These are phyloP conservation scores for Empis stercorea DNA, from an alignment of 2,888 invertebrate species.

Conservation along the genomic window DNA sequence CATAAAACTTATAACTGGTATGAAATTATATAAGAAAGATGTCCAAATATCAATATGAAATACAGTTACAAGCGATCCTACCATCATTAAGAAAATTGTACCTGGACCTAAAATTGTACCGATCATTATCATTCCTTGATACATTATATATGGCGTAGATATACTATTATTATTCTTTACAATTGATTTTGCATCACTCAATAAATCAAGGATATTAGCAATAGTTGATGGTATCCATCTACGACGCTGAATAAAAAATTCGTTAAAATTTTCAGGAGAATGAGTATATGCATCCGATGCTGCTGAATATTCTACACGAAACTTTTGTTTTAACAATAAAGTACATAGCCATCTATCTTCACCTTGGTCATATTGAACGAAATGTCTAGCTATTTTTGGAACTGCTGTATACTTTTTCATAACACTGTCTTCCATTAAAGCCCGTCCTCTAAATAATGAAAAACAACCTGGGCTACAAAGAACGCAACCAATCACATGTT, in stretches of 20 bases:
- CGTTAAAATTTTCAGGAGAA: conserved; percentile 81
- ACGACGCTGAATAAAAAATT: conserved; percentile 88
- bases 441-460: conserved; percentile 76
- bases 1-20: conserved; percentile 54
- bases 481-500: conserved; percentile 80
- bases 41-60: conserved; percentile 56
- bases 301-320: conserved; percentile 86
- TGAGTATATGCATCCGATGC: conserved; percentile 92
- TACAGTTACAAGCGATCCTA: conserved; percentile 62
- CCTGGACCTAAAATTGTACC: conserved; percentile 61
- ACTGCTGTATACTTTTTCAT: conserved; percentile 78
- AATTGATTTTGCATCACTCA: conserved; percentile 63
- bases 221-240: conserved; percentile 95
- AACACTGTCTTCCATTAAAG: conserved; percentile 81
- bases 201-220: conserved; percentile 84
- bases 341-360: conserved; percentile 96
- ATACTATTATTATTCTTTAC: conserved; percentile 80
- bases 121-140: conserved; percentile 58
- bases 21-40: conserved; percentile 51
- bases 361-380: conserved; percentile 90
- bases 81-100: conserved; percentile 65
- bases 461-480: conserved; percentile 88
- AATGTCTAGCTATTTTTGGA: conserved; percentile 66
- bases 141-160: conserved; percentile 63
- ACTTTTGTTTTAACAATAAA: conserved; percentile 77